A percentile compares a stretch with the other conserved stretches of the same genome.
Conservation (phyloP, 2,797 vertebrate genomes). For the Falco concolor region DNA sequence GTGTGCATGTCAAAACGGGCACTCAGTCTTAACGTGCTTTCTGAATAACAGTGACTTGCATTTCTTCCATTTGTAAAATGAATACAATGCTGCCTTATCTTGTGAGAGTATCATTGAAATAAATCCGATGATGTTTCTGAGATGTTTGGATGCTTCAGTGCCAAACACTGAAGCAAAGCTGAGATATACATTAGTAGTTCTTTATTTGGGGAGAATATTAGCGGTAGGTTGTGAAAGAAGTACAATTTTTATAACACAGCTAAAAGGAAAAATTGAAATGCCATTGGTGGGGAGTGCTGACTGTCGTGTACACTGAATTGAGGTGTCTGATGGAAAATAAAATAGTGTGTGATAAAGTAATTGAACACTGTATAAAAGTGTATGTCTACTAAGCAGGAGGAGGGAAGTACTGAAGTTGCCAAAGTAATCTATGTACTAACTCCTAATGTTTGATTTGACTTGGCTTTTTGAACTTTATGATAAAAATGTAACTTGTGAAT, state of each 20-base stretch:
- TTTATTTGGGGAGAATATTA: neutral
- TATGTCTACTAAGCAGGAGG: neutral
- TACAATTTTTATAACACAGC: neutral
- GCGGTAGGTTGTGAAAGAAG: fast-evolving
- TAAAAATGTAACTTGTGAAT: neutral
- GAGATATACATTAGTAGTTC: neutral
- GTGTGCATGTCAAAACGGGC: fast-evolving
- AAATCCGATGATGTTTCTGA: neutral
- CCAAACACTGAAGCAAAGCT: neutral
- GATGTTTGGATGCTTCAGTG: neutral
- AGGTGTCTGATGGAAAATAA: neutral
- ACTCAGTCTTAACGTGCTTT: neutral
- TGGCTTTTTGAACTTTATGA: neutral
- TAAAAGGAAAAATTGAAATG: neutral
- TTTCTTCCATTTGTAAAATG: neutral
- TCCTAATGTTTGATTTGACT: neutral
- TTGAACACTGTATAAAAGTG: neutral
- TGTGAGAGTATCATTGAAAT: neutral
- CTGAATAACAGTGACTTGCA: neutral
- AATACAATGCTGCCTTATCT: neutral
- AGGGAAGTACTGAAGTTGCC: neutral
- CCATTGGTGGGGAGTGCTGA: neutral
- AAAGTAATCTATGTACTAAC: neutral
- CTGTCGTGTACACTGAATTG: neutral
- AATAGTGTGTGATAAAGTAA: neutral